Evolutionary conservation across 1,140 invertebrate species (phyloP), one percentile per base, ranked within the genome.

Genomic region (Trinorchestia longiramus): DNA sequence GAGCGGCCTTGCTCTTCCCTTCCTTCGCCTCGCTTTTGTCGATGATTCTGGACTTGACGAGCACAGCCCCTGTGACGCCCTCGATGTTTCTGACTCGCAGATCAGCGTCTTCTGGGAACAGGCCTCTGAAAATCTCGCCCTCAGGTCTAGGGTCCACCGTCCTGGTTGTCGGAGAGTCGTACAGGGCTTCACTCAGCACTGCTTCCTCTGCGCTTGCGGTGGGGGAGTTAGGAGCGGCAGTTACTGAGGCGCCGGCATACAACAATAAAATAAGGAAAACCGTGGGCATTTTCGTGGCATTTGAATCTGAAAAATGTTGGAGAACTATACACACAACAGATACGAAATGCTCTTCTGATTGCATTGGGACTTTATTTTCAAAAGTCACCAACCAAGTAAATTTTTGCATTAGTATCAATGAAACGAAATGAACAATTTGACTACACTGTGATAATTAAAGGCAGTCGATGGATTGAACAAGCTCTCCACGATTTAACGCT

Each of bases 21-120:
- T 53, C 36, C 62, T 77, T 28, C 62, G 62, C 28, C 62, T 43
- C 92, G 36, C 44, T 94, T n/a, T 47, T 94, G 15, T 94, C 92
- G 43, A 94, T 94, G 92, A 94, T 94, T n/a, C 44, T 42, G 36
- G 92, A 94, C 92, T 45, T 94, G 43, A 94, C 43, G 17, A 94
- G 92, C 92, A 94, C 44, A 47, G 92, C 92, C 40, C 92, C 92
- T 15, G 92, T 94, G 44, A 94, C 43, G 6, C 92, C 92, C 40
- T 94, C 92, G 92, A 94, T 94, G 43, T 94, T 94, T 4, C 44
- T 8, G 44, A 94, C 92, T 11, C 43, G 45, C 8, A 94, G 36
- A 47, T 44, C 92, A 8, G 43, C 44, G 44, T 45, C 44, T 43
- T 94, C 47, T 23, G 43, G 40, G 43, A 45, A 43, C 43, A 94